Conservation (phyloP, 2,888 invertebrate species). For the Diaperis boleti region DNA sequence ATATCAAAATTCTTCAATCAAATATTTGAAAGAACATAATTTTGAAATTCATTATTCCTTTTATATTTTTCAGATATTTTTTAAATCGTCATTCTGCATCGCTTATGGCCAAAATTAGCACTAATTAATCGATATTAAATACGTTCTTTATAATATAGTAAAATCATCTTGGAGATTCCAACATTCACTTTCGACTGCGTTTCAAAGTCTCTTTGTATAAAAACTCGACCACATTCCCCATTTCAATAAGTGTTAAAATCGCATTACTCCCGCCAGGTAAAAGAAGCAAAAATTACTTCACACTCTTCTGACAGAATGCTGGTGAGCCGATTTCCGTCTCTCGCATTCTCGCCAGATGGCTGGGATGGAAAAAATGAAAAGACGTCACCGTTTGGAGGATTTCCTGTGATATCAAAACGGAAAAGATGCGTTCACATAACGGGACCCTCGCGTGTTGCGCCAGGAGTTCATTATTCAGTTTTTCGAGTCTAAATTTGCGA, state of each 20-base stretch:
- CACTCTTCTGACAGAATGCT: neutral
- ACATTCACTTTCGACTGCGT: too few relatives aligned
- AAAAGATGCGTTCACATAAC: constrained; percentile 12
- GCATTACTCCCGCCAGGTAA: constrained; percentile 1
- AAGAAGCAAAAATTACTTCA: constrained; percentile 9
- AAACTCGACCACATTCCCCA: neutral
- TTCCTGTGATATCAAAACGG: constrained; percentile 20
- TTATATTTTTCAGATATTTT: too few relatives aligned
- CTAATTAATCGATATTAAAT: too few relatives aligned
- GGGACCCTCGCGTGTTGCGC: constrained; percentile 2
- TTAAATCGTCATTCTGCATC: too few relatives aligned
- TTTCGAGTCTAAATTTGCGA: constrained; percentile 5
- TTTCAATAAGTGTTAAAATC: constrained; percentile 13
- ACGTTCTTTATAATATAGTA: too few relatives aligned
- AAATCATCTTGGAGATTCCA: too few relatives aligned
- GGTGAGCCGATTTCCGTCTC: constrained; percentile 24
- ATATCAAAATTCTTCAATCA: too few relatives aligned
- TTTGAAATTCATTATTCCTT: too few relatives aligned
- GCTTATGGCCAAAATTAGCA: too few relatives aligned
- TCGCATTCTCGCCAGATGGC: constrained; percentile 9
- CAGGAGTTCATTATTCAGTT: constrained; percentile 12
- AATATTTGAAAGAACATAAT: too few relatives aligned
- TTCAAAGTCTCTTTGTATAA: too few relatives aligned
- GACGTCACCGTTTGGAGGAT: constrained; percentile 30
- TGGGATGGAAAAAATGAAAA: constrained; percentile 1